These are phyloP conservation scores for Muscicapa comitata DNA, from an alignment of 2,797 vertebrate species.

Conservation along the genomic window DNA sequence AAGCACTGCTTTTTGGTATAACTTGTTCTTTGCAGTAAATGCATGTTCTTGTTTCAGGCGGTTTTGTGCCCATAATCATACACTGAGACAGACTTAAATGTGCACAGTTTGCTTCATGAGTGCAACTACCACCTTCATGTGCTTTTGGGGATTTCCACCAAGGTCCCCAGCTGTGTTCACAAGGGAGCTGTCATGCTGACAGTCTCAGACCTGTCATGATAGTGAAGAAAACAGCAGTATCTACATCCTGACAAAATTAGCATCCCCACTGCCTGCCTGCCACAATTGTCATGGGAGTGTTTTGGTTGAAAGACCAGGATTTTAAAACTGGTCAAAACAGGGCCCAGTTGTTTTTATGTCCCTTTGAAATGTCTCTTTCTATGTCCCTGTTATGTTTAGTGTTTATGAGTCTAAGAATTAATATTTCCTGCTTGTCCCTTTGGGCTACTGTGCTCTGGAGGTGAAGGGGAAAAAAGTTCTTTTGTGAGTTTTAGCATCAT, in stretches of 20 bases:
- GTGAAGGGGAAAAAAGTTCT: background rate
- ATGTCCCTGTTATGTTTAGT: background rate
- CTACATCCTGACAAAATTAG: background rate
- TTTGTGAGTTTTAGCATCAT: background rate
- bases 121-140: background rate
- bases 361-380: background rate
- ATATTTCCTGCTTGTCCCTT: background rate
- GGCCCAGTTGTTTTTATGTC: background rate
- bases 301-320: background rate
- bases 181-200: background rate
- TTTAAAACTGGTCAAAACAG: background rate
- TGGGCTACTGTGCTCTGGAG: background rate
- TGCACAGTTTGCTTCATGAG: background rate
- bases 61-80: background rate
- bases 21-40: background rate
- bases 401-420: background rate
- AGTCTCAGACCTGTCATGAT: background rate
- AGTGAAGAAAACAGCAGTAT: background rate
- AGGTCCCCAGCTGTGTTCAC: background rate
- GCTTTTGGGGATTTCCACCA: background rate
- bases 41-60: background rate
- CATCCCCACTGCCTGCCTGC: background rate
- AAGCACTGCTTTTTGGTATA: background rate
- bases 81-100: background rate
- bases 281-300: background rate